phyloP scores from a whole-genome alignment of 2,888 invertebrate species.

The Melipona bicolor region DNA sequence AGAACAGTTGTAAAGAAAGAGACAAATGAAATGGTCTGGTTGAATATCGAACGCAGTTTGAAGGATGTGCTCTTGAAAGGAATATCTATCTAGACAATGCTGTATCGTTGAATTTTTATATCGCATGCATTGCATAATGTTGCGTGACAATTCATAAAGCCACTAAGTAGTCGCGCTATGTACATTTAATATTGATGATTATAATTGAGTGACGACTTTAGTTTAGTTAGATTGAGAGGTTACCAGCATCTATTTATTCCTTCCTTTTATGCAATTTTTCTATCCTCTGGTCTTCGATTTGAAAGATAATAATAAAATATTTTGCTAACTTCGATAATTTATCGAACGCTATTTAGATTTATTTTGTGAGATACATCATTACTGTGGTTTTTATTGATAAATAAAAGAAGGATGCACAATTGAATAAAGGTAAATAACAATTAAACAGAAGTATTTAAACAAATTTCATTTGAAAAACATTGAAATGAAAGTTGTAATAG shows the following conservation, averaged over 20 bases:
- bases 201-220: not conserved
- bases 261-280: not conserved
- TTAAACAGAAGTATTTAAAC: not conserved
- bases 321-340: not conserved
- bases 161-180: not conserved
- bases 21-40: too few species aligned
- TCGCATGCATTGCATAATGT: not conserved
- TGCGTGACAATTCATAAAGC: constrained; percentile 1
- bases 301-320: not conserved
- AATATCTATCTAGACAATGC: not conserved
- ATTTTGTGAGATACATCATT: not conserved
- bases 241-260: not conserved
- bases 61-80: not conserved
- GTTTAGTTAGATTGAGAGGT: not conserved
- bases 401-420: not conserved
- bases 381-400: not conserved
- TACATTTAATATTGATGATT: constrained; percentile 14
- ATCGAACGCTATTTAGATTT: not conserved
- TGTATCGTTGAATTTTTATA: not conserved
- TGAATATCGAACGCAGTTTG: not conserved
- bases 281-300: not conserved
- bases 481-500: not conserved
- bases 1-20: not conserved
- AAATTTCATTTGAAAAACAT: not conserved
- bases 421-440: not conserved